A percentile compares a stretch with the other conserved stretches of the same genome.
Evolutionary conservation across 2,888 invertebrate genomes (phyloP).

Genomic region (Stramonita haemastoma): DNA sequence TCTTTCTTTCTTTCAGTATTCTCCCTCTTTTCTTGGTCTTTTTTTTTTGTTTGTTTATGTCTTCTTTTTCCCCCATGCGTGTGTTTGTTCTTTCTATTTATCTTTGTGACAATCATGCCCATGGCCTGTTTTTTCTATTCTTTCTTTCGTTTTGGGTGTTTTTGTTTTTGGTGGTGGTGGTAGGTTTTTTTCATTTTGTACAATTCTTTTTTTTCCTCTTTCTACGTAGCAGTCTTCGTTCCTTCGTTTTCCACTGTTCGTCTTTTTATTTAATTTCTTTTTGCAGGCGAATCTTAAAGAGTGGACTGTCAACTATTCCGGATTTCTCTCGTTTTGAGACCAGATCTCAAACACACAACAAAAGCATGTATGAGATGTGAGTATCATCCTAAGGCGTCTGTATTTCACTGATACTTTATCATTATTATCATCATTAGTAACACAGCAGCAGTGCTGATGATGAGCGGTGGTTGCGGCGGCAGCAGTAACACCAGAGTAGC

Average conservation of each 20-base stretch:
- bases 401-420: too few species aligned
- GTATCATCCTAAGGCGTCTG: conserved; percentile 32
- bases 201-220: neutral
- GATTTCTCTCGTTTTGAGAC: conserved; percentile 61
- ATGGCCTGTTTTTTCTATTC: neutral
- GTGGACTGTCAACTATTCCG: conserved; percentile 60
- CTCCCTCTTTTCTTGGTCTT: too few species aligned
- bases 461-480: too few species aligned
- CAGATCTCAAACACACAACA: conserved; percentile 53
- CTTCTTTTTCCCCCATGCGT: too few species aligned
- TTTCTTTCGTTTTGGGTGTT: neutral
- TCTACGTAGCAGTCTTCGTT: neutral
- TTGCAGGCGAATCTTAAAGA: conserved; percentile 60
- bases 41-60: too few species aligned
- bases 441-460: too few species aligned
- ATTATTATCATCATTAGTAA: too few species aligned
- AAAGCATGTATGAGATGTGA: conserved; percentile 65
- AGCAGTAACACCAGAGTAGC: too few species aligned
- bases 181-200: neutral
- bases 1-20: too few species aligned
- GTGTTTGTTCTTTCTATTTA: too few species aligned
- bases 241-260: neutral
- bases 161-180: neutral
- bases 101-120: too few species aligned
- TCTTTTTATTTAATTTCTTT: neutral